Percentiles rank a stretch among this genome's conserved stretches.
Conservation (phyloP, 2,113 vertebrate genomes). For the Corvus cornix region DNA sequence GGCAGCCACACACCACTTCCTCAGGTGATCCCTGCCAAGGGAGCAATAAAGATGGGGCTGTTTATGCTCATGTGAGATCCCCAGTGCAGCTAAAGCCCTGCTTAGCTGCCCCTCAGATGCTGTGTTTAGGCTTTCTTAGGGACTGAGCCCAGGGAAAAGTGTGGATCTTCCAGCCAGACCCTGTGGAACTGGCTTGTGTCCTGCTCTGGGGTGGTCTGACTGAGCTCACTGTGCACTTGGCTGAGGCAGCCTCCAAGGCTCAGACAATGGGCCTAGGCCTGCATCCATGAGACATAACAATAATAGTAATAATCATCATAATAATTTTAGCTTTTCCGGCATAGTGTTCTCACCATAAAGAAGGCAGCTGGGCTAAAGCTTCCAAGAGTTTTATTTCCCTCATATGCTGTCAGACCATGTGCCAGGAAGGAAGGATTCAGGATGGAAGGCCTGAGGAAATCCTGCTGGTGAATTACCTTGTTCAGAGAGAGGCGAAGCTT, state of each 20-base stretch:
- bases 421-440: not conserved
- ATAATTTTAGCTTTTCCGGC: not conserved
- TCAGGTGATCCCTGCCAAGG: not conserved
- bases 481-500: not conserved
- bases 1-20: not conserved
- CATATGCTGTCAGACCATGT: not conserved
- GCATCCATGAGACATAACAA: not conserved
- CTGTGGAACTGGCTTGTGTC: not conserved
- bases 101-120: not conserved
- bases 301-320: not conserved
- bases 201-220: not conserved
- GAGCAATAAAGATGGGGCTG: not conserved
- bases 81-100: not conserved
- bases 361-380: not conserved
- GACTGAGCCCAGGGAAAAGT: not conserved
- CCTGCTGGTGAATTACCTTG: not conserved
- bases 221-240: not conserved
- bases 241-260: not conserved
- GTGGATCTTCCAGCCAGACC: not conserved
- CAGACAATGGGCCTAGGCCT: not conserved
- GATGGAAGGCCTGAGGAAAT: not conserved
- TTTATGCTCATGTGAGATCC: not conserved
- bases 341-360: not conserved
- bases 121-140: not conserved
- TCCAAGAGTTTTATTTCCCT: not conserved